These are phyloP conservation scores for Xerus rutilus DNA, from an alignment of 2,797 vertebrate species.

Conservation along the genomic window DNA sequence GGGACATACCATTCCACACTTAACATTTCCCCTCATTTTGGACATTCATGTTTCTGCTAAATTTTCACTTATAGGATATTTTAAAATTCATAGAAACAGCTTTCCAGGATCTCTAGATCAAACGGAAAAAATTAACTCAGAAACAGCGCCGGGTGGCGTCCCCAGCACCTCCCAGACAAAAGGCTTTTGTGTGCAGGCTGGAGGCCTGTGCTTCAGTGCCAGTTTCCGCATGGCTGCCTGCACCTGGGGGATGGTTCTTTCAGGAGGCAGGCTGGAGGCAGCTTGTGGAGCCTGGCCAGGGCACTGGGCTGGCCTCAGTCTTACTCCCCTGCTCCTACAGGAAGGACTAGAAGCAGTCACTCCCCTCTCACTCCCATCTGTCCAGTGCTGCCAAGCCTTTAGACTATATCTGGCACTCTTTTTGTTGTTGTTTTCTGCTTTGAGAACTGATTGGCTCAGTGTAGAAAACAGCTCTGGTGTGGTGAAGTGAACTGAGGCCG, in stretches of 20 bases:
- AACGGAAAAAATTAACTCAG: not conserved
- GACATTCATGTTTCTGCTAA: not conserved
- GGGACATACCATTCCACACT: accelerated
- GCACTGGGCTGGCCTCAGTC: not conserved
- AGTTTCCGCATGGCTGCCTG: not conserved
- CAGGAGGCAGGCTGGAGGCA: not conserved
- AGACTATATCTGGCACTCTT: not conserved
- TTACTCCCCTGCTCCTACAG: too few species aligned
- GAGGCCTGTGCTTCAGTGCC: not conserved
- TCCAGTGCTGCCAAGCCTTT: not conserved
- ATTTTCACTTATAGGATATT: not conserved
- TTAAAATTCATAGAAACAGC: not conserved
- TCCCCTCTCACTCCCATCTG: not conserved
- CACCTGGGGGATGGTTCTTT: not conserved
- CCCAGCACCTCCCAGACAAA: conserved; percentile 12
- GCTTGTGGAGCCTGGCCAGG: too few species aligned
- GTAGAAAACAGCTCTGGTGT: not conserved
- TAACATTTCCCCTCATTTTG: not conserved
- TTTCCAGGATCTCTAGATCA: not conserved
- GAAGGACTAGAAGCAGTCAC: too few species aligned
- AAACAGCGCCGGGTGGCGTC: not conserved
- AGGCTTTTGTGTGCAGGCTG: not conserved
- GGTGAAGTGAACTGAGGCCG: not conserved
- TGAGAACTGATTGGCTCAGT: not conserved
- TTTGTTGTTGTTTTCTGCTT: not conserved